Base-by-base conservation (phyloP, 2,113 vertebrate genomes). In the Martes martes region DNA sequence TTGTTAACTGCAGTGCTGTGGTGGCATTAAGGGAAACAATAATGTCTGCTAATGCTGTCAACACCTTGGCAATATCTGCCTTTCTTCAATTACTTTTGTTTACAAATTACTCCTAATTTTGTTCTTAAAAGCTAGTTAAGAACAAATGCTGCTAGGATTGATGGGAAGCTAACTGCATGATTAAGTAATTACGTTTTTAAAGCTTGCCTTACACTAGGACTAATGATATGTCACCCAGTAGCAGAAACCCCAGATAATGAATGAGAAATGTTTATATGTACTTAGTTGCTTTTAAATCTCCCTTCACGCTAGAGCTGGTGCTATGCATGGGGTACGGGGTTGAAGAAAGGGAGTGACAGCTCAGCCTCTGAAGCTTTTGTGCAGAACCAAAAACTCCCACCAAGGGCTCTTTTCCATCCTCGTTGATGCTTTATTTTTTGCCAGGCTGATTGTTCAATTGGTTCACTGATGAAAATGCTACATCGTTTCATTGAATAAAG, bases 91-190 rank as follows among this genome's bases (percentile, higher is more conserved):
- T 99, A 99, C 98, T 99, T 99, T 98, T 99, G 99, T 98, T 99
- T 99, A 99, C 99, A 99, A 99, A 99, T 99, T 99, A 99, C 98
- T 99, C 97, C 98, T 99, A 99, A 99, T 99, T 99, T 98, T 99
- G 97, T 98, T 98, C 98, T 99, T 99, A 98, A 99, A 99, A 99
- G 98, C 98, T 99, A 99, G 99, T 99, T 99, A 99, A 99, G 98
- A 99, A 87, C 98, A 98, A 99, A 98, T 97, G 98, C 98, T 98
- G 96, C 98, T 98, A 98, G 98, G 98, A 99, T 99, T 99, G 98
- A 99, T 99, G 98, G 95, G 98, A 97, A 98, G 96, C 98, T 99
- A 99, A 99, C 98, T 99, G 98, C 98, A 99, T 98, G 99, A 99
- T 99, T 99, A 99, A 99, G 98, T 99, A 99, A 99, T 99, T 99